A percentile compares a stretch with the other conserved stretches of the same genome.
Conservation (phyloP, 2,113 vertebrate species). For the Mystacornis crossleyi region DNA sequence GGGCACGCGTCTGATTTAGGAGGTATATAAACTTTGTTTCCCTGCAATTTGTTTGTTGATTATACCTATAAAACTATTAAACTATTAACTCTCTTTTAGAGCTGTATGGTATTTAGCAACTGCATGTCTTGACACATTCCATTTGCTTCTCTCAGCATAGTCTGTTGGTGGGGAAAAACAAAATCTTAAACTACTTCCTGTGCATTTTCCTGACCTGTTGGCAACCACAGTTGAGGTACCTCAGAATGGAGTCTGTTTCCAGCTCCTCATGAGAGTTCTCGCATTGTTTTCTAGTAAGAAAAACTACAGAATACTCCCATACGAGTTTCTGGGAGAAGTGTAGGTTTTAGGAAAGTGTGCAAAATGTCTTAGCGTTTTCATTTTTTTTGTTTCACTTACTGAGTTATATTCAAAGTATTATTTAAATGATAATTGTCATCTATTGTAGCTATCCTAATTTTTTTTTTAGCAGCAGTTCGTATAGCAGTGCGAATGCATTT, state of each 20-base stretch:
- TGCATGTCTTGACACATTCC: not conserved
- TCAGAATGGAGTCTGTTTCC: not conserved
- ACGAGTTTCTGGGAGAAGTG: not conserved
- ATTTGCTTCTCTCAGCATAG: not conserved
- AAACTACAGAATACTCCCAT: not conserved
- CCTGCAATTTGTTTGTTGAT: not conserved
- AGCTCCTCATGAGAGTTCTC: not conserved
- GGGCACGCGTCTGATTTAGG: fast-evolving
- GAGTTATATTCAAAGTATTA: not conserved
- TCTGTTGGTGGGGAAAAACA: not conserved
- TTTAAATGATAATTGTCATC: not conserved
- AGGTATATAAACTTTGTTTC: not conserved
- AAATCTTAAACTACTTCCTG: not conserved
- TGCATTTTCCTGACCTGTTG: not conserved
- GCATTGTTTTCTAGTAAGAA: not conserved
- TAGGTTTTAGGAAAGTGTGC: not conserved
- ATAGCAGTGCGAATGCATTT: not conserved
- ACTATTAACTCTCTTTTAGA: not conserved
- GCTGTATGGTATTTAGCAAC: not conserved
- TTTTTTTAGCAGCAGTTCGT: not conserved
- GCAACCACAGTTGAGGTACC: not conserved
- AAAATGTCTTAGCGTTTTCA: not conserved
- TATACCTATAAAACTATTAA: not conserved
- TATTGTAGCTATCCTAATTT: not conserved
- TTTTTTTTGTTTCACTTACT: not conserved